Conservation (phyloP, 2,113 vertebrate genomes). For the Climacteris rufus region DNA sequence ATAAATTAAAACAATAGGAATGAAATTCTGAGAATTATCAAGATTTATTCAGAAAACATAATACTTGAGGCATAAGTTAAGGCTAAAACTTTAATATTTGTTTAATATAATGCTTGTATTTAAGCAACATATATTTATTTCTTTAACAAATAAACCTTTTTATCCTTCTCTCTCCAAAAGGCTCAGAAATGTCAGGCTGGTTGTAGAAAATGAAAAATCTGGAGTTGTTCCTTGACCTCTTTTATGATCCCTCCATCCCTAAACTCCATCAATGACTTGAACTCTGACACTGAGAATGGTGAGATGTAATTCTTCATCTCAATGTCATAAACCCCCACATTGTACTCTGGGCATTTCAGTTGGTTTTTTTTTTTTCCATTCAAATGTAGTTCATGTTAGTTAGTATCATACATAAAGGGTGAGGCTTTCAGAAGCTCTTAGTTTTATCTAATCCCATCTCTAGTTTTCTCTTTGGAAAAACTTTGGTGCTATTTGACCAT, state of each 20-base stretch:
- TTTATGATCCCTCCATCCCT: slow-evolving; percentile 6
- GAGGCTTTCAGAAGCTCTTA: not conserved
- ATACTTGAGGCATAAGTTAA: not conserved
- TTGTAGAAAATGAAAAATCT: slow-evolving; percentile 29
- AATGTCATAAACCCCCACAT: not conserved
- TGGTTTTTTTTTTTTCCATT: not conserved
- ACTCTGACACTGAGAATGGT: not conserved
- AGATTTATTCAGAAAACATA: not conserved
- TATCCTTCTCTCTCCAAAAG: not conserved
- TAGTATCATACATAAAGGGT: not conserved
- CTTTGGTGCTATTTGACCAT: not conserved
- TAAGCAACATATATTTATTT: not conserved
- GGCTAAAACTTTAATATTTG: not conserved
- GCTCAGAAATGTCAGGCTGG: not conserved
- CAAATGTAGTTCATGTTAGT: not conserved
- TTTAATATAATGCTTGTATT: not conserved
- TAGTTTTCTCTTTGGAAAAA: not conserved
- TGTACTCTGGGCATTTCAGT: not conserved
- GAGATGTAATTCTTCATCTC: slow-evolving; percentile 38
- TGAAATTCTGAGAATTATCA: not conserved
- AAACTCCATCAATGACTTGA: slow-evolving; percentile 49
- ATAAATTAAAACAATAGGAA: not conserved
- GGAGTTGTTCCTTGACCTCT: slow-evolving; percentile 36
- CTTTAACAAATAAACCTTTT: not conserved
- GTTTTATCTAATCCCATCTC: not conserved